phyloP scores from a whole-genome alignment of 2,888 invertebrate species.

The Merodon equestris region DNA sequence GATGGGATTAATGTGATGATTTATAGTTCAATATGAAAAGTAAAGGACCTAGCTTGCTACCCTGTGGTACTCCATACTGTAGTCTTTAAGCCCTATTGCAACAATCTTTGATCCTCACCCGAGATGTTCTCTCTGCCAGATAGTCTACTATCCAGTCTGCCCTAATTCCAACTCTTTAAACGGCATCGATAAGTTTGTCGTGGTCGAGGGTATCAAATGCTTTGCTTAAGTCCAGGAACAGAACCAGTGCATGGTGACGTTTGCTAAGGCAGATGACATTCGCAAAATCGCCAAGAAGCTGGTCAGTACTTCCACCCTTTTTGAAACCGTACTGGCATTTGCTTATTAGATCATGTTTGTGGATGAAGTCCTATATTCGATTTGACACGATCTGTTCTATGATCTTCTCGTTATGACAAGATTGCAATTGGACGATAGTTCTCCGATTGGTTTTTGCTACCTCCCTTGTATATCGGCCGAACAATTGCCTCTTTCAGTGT shows the following conservation, averaged over 20 bases:
- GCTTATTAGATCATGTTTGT: too few species aligned
- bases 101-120: too few species aligned
- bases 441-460: too few species aligned
- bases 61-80: too few species aligned
- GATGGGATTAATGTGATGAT: too few species aligned
- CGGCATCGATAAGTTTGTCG: conserved; percentile 6
- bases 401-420: too few species aligned
- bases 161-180: background rate
- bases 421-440: background rate
- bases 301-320: background rate
- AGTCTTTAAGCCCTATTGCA: too few species aligned
- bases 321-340: background rate
- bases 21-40: too few species aligned
- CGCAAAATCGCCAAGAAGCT: background rate
- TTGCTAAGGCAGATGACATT: background rate
- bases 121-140: too few species aligned
- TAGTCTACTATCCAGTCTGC: conserved; percentile 22
- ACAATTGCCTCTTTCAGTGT: background rate
- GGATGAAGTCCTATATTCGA: too few species aligned
- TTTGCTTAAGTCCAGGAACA: conserved; percentile 6
- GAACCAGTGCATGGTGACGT: conserved; percentile 1
- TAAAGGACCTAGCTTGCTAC: too few species aligned
- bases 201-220: background rate
- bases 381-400: too few species aligned
- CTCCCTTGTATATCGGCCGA: background rate